Conservation (phyloP, 1,140 invertebrate species). For the Temnothorax longispinosus region DNA sequence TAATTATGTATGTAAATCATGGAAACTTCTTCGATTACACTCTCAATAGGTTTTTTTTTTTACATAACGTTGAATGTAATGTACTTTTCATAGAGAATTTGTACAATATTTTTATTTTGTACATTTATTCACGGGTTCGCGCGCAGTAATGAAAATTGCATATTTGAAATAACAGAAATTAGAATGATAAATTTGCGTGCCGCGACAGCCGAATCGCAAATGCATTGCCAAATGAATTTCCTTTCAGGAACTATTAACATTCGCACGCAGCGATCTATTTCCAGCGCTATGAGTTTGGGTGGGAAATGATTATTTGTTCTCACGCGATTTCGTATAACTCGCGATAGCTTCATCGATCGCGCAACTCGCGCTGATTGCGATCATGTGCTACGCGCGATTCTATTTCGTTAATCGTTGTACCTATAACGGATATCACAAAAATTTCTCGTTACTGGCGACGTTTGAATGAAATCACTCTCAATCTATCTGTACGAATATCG, state of each 20-base stretch:
- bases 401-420: not conserved
- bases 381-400: not conserved
- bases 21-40: not conserved
- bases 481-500: not conserved
- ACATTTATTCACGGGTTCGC: not conserved
- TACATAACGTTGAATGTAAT: not conserved
- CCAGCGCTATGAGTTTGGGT: not conserved
- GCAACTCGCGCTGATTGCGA: not conserved
- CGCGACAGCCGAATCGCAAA: not conserved
- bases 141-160: not conserved
- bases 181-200: constrained; percentile 1
- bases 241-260: constrained; percentile 16
- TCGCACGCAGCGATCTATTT: constrained; percentile 37
- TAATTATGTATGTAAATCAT: not conserved
- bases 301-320: constrained; percentile 10
- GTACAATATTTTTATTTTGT: not conserved
- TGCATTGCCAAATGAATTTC: constrained; percentile 13
- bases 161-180: not conserved
- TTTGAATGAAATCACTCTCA: constrained; percentile 2
- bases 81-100: not conserved
- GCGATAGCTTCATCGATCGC: not conserved
- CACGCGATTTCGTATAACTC: not conserved
- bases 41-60: not conserved
- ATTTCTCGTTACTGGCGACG: not conserved
- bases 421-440: not conserved